Conservation (phyloP, 1,140 invertebrate species). For the Drosophila sulfurigaster region DNA sequence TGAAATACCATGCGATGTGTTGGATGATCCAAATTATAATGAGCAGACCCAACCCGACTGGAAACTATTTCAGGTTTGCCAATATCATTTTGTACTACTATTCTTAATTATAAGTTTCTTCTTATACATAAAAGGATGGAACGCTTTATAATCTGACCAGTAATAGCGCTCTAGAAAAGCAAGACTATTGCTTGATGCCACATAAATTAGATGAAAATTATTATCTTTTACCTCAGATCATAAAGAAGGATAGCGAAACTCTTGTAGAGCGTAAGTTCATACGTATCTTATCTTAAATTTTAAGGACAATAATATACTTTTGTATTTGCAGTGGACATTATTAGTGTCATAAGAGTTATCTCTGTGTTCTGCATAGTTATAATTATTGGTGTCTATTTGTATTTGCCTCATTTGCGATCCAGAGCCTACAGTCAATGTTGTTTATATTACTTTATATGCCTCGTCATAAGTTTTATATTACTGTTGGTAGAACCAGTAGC, state of each 20-base stretch:
- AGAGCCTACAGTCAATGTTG: not conserved
- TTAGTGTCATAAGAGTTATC: not conserved
- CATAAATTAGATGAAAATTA: not conserved
- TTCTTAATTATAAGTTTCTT: not conserved
- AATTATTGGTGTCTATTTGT: not conserved
- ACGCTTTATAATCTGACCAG: not conserved
- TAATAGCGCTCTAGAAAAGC: not conserved
- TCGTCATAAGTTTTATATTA: not conserved
- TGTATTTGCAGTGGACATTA: not conserved
- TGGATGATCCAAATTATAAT: not conserved
- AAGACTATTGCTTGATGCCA: not conserved
- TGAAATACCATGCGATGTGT: not conserved
- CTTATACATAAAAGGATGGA: not conserved
- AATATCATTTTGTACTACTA: not conserved
- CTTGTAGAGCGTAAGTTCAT: not conserved
- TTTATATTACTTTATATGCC: not conserved
- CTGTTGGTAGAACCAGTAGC: not conserved
- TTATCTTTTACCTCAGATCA: not conserved
- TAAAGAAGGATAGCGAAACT: not conserved
- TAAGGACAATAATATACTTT: not conserved
- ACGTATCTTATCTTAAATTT: not conserved
- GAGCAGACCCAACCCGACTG: not conserved
- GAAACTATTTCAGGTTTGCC: not conserved
- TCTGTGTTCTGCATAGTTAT: not conserved
- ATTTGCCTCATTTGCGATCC: not conserved